These are phyloP conservation scores for Notothenia coriiceps DNA, from an alignment of 2,113 vertebrate species.

Conservation along the genomic window DNA sequence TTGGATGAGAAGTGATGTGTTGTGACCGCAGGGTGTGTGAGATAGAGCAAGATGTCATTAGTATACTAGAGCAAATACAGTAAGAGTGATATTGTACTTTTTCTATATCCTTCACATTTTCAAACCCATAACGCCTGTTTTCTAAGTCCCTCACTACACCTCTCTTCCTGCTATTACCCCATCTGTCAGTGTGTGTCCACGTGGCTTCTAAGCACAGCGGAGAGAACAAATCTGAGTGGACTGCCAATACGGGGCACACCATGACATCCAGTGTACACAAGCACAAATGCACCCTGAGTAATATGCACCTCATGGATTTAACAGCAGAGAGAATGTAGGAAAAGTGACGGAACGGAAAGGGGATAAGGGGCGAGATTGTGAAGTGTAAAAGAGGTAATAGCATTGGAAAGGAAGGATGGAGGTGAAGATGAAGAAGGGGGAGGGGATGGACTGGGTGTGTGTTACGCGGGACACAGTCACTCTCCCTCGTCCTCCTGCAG, in stretches of 20 bases:
- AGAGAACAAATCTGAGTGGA: conserved; percentile 53
- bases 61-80: not conserved
- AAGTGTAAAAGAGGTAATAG: not conserved
- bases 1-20: conserved; percentile 35
- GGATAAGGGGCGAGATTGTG: not conserved
- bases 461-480: conserved; percentile 17
- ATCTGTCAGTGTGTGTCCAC: conserved; percentile 61
- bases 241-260: conserved; percentile 45
- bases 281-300: conserved; percentile 5
- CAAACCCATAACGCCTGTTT: conserved; percentile 26
- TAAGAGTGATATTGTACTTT: conserved; percentile 13
- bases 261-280: conserved; percentile 3
- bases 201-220: conserved; percentile 47
- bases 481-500: conserved; percentile 38
- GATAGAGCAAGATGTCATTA: not conserved
- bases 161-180: conserved; percentile 64
- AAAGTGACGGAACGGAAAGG: not conserved
- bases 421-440: not conserved
- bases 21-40: conserved; percentile 5
- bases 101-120: conserved; percentile 3
- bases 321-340: not conserved
- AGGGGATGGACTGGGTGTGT: conserved; percentile 36
- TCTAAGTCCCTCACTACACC: conserved; percentile 17
- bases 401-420: not conserved
- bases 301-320: not conserved